Conservation (phyloP, 2,113 vertebrate genomes). For the Hyperopisus bebe region DNA sequence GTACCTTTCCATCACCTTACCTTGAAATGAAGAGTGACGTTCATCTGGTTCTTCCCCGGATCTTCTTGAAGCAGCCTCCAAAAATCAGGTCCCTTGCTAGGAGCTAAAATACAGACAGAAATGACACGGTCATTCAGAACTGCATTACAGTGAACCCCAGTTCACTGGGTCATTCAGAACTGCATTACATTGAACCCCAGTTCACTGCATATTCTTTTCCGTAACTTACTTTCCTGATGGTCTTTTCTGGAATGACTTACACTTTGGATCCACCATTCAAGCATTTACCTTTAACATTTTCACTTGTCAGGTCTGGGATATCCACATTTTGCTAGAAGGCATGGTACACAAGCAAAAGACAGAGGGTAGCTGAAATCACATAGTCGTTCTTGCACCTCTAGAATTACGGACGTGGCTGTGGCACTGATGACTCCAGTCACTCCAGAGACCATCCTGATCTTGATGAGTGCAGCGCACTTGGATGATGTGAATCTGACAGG, state of each 20-base stretch:
- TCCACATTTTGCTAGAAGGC: background rate
- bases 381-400: constrained; percentile 57
- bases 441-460: constrained; percentile 68
- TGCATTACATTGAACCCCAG: background rate
- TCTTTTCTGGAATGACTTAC: too few species aligned
- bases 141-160: background rate
- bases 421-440: constrained; percentile 71
- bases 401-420: constrained; percentile 61
- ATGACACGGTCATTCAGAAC: background rate
- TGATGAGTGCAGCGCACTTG: constrained; percentile 67
- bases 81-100: constrained; percentile 77
- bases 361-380: background rate
- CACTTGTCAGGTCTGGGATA: background rate
- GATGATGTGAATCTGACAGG: constrained; percentile 62
- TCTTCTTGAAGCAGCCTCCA: constrained; percentile 72
- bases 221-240: background rate
- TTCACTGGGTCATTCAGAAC: background rate
- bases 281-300: background rate
- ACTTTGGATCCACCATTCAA: background rate
- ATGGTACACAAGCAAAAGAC: background rate
- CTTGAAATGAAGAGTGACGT: constrained; percentile 78
- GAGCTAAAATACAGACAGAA: constrained; percentile 58
- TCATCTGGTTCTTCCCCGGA: constrained; percentile 53
- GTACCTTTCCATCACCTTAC: constrained; percentile 50
- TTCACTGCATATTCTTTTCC: background rate